phyloP scores from a whole-genome alignment of 2,113 vertebrate species.

The Australoheros scitulus region DNA sequence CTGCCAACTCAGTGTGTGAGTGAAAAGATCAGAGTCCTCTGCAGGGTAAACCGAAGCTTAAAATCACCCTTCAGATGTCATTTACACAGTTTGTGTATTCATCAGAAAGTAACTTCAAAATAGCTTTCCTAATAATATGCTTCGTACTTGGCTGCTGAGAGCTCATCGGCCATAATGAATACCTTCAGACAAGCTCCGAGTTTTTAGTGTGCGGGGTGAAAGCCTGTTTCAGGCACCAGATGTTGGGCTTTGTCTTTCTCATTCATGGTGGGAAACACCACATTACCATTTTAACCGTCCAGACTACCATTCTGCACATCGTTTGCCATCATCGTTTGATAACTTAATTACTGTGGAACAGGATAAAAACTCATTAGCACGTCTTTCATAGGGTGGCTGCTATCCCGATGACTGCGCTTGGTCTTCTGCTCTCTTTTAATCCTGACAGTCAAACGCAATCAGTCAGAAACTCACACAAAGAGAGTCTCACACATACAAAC shows the following conservation, averaged over 20 bases:
- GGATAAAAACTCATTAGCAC: constrained; percentile 57
- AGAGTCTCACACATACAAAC: neutral
- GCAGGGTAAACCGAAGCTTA: neutral
- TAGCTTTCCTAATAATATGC: constrained; percentile 28
- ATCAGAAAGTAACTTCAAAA: constrained; percentile 20
- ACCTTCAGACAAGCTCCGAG: constrained; percentile 20
- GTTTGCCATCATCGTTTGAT: constrained; percentile 38
- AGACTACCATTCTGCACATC: constrained; percentile 27
- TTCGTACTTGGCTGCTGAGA: constrained; percentile 1
- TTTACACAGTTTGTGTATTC: neutral
- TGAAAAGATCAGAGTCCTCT: neutral
- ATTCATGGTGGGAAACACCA: constrained; percentile 8
- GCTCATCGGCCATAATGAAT: constrained; percentile 53
- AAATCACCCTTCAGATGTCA: neutral
- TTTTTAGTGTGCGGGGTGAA: neutral
- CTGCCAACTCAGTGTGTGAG: neutral
- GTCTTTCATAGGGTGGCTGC: constrained; percentile 40
- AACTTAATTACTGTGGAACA: constrained; percentile 49
- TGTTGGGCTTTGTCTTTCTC: constrained; percentile 8
- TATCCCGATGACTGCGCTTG: neutral
- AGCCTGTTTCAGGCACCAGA: neutral
- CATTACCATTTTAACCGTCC: constrained; percentile 9
- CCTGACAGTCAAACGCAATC: constrained; percentile 38
- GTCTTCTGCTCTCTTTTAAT: constrained; percentile 38
- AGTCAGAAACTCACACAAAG: constrained; percentile 6